Evolutionary conservation across 1,140 invertebrate genomes (phyloP).

Genomic region (Sarcophaga peregrina): DNA sequence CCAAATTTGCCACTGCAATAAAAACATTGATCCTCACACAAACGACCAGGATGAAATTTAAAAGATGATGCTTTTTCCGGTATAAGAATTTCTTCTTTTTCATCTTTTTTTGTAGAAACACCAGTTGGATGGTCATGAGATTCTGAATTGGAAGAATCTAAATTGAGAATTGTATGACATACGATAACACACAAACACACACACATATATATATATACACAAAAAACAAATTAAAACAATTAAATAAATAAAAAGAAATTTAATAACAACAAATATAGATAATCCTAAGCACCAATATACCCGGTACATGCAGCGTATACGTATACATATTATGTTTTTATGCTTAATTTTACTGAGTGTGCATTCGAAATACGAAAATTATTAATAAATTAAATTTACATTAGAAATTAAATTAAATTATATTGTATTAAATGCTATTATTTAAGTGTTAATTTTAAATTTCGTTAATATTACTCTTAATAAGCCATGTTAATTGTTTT

Average conservation of each 20-base stretch:
- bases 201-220: conserved; percentile 15
- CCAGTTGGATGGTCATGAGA: conserved; percentile 53
- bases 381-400: too few relatives aligned
- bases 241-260: neutral
- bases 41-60: conserved; percentile 81
- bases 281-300: too few relatives aligned
- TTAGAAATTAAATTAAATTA: too few relatives aligned
- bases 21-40: conserved; percentile 84
- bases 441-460: neutral
- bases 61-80: conserved; percentile 88
- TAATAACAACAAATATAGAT: too few relatives aligned
- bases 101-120: conserved; percentile 71
- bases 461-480: conserved; percentile 6
- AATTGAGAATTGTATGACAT: conserved; percentile 30
- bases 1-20: conserved; percentile 88
- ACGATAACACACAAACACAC: conserved; percentile 24
- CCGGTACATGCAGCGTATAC: too few relatives aligned
- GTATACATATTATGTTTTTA: too few relatives aligned
- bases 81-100: conserved; percentile 77
- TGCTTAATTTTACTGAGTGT: too few relatives aligned
- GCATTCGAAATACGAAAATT: too few relatives aligned
- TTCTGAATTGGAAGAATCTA: conserved; percentile 63
- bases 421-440: too few relatives aligned
- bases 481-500: conserved; percentile 8
- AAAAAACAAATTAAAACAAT: too few relatives aligned